Conservation (phyloP, 2,888 invertebrate species). For the Neoaliturus tenellus region DNA sequence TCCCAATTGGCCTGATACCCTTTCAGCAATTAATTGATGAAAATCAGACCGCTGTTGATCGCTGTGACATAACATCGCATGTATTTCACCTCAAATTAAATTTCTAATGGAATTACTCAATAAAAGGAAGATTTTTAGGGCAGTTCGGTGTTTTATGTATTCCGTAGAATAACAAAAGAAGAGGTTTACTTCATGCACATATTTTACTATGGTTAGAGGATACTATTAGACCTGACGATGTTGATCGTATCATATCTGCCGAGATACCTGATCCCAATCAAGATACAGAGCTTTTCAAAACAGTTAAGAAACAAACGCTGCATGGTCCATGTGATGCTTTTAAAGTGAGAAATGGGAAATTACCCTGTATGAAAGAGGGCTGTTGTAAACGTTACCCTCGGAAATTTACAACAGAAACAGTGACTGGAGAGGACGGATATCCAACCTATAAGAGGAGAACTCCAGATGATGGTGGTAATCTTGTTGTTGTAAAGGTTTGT, state of each 20-base stretch:
- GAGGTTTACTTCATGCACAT: slow-evolving; percentile 68
- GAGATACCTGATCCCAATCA: slow-evolving; percentile 67
- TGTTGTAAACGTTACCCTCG: slow-evolving; percentile 66
- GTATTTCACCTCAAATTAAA: slow-evolving; percentile 61
- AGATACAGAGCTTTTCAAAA: slow-evolving; percentile 65
- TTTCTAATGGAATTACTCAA: slow-evolving; percentile 28
- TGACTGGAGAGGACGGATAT: slow-evolving; percentile 66
- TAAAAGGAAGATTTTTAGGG: slow-evolving; percentile 58
- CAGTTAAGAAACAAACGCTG: slow-evolving; percentile 69
- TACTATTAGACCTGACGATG: slow-evolving; percentile 67
- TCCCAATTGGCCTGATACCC: slow-evolving; percentile 67
- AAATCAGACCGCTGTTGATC: slow-evolving; percentile 60
- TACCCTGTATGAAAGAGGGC: slow-evolving; percentile 70
- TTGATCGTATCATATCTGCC: slow-evolving; percentile 68
- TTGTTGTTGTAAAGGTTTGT: slow-evolving; percentile 61
- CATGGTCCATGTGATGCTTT: slow-evolving; percentile 70
- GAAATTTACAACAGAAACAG: slow-evolving; percentile 60
- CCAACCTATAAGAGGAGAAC: slow-evolving; percentile 65
- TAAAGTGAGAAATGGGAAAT: slow-evolving; percentile 66
- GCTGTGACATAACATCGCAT: slow-evolving; percentile 60
- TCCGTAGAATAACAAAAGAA: slow-evolving; percentile 67
- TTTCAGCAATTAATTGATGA: slow-evolving; percentile 42
- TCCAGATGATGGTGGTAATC: slow-evolving; percentile 61
- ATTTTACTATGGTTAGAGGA: slow-evolving; percentile 69
- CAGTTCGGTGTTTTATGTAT: slow-evolving; percentile 64